phyloP scores from a whole-genome alignment of 2,797 vertebrate genomes.

The Chaetodon trifasciatus region DNA sequence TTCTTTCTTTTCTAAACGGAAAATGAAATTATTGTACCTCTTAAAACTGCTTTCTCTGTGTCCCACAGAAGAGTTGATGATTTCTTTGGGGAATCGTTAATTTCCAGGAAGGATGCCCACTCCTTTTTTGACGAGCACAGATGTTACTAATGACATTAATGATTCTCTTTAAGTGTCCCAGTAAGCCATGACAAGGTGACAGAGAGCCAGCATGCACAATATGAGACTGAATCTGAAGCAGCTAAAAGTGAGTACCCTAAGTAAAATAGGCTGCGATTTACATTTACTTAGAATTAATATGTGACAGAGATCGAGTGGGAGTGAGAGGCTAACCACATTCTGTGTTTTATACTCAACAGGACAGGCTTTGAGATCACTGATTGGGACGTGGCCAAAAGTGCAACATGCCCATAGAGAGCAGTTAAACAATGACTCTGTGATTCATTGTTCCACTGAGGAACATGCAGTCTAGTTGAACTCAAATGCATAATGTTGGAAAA shows the following conservation, averaged over 20 bases:
- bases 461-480: neutral
- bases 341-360: neutral
- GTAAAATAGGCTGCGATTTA: neutral
- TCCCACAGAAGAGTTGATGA: too few species aligned
- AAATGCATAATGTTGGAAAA: neutral
- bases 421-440: slow-evolving; percentile 2
- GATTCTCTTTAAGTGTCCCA: neutral
- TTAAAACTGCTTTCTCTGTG: too few species aligned
- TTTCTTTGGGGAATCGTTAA: too few species aligned
- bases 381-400: neutral
- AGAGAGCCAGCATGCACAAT: neutral
- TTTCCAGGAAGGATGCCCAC: too few species aligned
- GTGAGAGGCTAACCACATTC: neutral
- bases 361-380: neutral
- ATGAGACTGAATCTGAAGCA: neutral
- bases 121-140: too few species aligned
- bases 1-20: too few species aligned
- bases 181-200: neutral
- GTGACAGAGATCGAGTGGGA: too few species aligned
- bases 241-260: too few species aligned
- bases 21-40: too few species aligned
- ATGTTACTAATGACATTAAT: neutral
- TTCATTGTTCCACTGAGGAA: slow-evolving; percentile 7
- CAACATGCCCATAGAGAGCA: neutral
- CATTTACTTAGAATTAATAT: neutral